These are phyloP conservation scores for Mantis religiosa DNA, from an alignment of 2,888 invertebrate species.

Conservation along the genomic window DNA sequence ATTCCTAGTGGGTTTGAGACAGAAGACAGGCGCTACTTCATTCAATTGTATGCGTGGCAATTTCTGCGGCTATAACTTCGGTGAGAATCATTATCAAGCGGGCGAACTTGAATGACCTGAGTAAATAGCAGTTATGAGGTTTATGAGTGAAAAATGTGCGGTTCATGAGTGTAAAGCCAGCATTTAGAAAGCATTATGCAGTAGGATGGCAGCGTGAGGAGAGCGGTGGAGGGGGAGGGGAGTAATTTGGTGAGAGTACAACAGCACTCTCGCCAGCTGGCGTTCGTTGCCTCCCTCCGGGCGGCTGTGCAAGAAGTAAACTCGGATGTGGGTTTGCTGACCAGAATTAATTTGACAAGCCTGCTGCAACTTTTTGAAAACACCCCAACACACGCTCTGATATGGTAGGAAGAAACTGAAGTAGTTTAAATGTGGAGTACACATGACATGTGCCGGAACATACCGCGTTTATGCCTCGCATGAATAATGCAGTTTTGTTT, in stretches of 20 bases:
- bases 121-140: neutral
- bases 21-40: neutral
- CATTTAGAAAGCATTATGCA: neutral
- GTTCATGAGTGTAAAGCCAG: neutral
- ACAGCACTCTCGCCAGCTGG: neutral
- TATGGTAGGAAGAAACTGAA: neutral
- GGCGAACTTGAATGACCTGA: neutral
- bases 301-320: neutral
- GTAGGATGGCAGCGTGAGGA: neutral
- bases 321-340: neutral
- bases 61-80: neutral
- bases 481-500: neutral
- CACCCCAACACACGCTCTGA: neutral
- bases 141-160: neutral
- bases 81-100: neutral
- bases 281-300: neutral
- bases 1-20: neutral
- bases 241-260: neutral
- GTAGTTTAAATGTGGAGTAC: neutral
- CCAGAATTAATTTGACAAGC: slow-evolving; percentile 13
- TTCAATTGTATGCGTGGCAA: neutral
- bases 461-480: neutral
- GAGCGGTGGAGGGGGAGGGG: neutral
- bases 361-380: neutral
- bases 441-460: neutral